phyloP scores from a whole-genome alignment of 2,113 vertebrate genomes.

The Microcebus tavaratra region DNA sequence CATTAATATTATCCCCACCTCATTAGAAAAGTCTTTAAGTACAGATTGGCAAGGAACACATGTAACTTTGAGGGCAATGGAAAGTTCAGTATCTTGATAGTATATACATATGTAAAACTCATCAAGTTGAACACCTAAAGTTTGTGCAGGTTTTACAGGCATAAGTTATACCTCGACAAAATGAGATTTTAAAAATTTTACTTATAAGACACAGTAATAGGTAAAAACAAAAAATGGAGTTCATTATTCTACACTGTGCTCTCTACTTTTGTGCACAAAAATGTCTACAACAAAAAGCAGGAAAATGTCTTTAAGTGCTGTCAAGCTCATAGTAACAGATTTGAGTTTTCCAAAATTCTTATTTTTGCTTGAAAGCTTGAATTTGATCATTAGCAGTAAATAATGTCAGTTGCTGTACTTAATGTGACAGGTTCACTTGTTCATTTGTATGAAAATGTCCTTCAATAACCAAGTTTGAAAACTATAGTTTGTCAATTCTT shows the following conservation, averaged over 20 bases:
- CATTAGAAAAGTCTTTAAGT: neutral
- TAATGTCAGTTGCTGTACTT: neutral
- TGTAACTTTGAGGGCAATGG: neutral
- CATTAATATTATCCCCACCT: neutral
- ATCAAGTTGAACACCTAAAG: neutral
- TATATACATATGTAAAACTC: neutral
- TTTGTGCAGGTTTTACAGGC: neutral
- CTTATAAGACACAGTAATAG: neutral
- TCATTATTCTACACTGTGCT: neutral
- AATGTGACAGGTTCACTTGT: neutral
- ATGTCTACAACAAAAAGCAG: neutral
- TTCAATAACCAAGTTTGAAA: neutral
- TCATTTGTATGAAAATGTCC: conserved; percentile 17
- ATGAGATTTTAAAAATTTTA: neutral
- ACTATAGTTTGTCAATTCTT: neutral
- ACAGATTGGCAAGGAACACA: neutral
- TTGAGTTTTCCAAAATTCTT: neutral
- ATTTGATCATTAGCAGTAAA: neutral
- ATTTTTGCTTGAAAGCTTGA: neutral
- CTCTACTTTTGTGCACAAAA: neutral
- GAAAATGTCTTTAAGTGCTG: neutral
- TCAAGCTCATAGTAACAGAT: neutral
- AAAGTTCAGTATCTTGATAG: neutral
- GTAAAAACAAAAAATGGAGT: neutral
- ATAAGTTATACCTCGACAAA: neutral